A percentile compares a stretch with the other conserved stretches of the same genome.
Evolutionary conservation across 2,113 vertebrate species (phyloP).

Genomic region (Marmota flaviventris): DNA sequence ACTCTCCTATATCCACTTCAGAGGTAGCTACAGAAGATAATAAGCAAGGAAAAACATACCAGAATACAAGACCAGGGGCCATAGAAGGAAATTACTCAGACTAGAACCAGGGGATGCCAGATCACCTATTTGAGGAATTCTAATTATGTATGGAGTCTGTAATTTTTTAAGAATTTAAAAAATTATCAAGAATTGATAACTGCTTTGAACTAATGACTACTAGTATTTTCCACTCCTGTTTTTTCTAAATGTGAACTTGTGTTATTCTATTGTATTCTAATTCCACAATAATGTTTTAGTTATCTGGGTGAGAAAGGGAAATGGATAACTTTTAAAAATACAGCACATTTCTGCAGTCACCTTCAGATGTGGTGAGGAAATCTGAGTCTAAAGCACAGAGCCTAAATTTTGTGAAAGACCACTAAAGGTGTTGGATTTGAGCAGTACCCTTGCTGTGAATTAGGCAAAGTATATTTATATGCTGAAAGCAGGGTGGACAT

Average conservation of each 20-base stretch:
- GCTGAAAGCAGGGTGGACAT: background rate
- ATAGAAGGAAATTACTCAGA: background rate
- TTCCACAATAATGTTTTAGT: background rate
- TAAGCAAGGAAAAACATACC: background rate
- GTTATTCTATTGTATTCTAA: background rate
- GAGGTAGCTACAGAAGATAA: background rate
- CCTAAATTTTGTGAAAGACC: background rate
- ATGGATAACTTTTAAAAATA: background rate
- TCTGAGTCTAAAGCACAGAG: background rate
- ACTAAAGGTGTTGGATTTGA: background rate
- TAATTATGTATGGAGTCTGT: background rate
- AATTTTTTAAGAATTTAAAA: background rate
- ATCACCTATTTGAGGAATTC: background rate
- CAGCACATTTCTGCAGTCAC: background rate
- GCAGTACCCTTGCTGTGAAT: background rate
- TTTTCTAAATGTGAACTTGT: background rate
- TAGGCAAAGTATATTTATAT: background rate
- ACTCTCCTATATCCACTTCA: background rate
- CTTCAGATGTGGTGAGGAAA: background rate
- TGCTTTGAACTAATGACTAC: background rate
- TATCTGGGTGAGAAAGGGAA: background rate
- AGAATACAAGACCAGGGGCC: background rate
- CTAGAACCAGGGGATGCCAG: background rate
- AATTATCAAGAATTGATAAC: background rate
- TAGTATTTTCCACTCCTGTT: background rate